Conservation (phyloP, 2,888 invertebrate species). For the Ormyrus rosae region DNA sequence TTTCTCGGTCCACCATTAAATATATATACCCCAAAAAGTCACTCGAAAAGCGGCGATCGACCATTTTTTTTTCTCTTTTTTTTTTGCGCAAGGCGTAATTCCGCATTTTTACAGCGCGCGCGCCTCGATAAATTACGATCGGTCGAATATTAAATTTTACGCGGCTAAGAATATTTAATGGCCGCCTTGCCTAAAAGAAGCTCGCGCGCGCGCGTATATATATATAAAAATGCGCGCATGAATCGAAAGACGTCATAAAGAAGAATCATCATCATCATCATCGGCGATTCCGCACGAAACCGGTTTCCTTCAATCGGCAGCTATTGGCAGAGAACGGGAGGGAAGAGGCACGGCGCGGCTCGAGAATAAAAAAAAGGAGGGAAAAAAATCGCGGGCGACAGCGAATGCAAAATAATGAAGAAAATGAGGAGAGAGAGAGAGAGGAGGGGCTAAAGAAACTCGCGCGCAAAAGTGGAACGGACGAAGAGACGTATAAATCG, state of each 20-base stretch:
- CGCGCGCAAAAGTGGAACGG: slow-evolving; percentile 23
- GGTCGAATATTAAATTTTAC: not conserved
- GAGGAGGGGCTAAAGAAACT: not conserved
- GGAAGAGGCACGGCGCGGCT: not conserved
- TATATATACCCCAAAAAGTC: slow-evolving; percentile 3
- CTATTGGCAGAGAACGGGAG: not conserved
- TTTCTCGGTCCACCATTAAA: slow-evolving; percentile 16
- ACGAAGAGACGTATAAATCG: slow-evolving; percentile 12
- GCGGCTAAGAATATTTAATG: slow-evolving; percentile 15
- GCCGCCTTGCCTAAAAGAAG: not conserved
- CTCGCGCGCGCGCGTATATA: not conserved
- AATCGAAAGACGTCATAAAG: slow-evolving; percentile 42
- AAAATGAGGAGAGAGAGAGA: not conserved
- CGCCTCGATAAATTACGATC: slow-evolving; percentile 24
- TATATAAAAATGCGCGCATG: slow-evolving; percentile 26
- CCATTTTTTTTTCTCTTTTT: not conserved
- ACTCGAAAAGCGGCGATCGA: not conserved
- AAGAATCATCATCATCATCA: slow-evolving; percentile 41
- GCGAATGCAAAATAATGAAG: slow-evolving; percentile 27
- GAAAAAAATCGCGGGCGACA: not conserved
- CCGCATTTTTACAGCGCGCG: not conserved
- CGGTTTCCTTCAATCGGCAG: slow-evolving; percentile 35
- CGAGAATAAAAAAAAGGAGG: not conserved
- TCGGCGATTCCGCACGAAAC: slow-evolving; percentile 39
- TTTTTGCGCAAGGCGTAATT: not conserved